Conservation (phyloP, 2,888 invertebrate species). For the Alcis repandata region DNA sequence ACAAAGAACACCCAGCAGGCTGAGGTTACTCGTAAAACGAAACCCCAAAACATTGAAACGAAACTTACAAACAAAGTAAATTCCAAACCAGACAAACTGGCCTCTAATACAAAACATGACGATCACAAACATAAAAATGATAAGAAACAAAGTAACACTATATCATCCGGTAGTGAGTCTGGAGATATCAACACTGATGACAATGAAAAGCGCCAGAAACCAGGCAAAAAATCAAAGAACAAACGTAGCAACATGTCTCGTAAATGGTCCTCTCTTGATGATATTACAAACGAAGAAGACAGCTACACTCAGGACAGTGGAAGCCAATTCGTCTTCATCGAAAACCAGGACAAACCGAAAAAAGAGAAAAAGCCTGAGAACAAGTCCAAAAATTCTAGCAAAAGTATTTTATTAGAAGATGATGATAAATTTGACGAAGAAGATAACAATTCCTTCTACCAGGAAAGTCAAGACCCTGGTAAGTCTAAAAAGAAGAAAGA, state of each 20-base stretch:
- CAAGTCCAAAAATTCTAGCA: slow-evolving; percentile 66
- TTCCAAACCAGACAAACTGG: slow-evolving; percentile 74
- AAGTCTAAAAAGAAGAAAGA: slow-evolving; percentile 83
- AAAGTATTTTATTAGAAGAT: slow-evolving; percentile 62
- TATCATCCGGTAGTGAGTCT: slow-evolving; percentile 83
- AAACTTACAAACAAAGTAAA: slow-evolving; percentile 71
- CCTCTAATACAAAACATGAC: slow-evolving; percentile 64
- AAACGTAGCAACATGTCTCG: slow-evolving; percentile 78
- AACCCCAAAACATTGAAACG: slow-evolving; percentile 75
- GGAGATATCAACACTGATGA: slow-evolving; percentile 80
- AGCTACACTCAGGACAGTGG: slow-evolving; percentile 67
- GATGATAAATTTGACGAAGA: slow-evolving; percentile 71
- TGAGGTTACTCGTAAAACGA: slow-evolving; percentile 81
- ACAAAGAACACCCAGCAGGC: slow-evolving; percentile 80
- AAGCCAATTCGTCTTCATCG: slow-evolving; percentile 82
- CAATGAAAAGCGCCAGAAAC: slow-evolving; percentile 73
- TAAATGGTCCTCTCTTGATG: slow-evolving; percentile 88
- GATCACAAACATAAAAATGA: slow-evolving; percentile 75
- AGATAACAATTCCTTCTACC: slow-evolving; percentile 68
- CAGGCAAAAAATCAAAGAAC: slow-evolving; percentile 76
- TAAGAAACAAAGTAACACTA: slow-evolving; percentile 69
- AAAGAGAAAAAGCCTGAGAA: slow-evolving; percentile 73
- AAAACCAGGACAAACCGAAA: slow-evolving; percentile 78
- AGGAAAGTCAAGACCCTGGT: slow-evolving; percentile 71
- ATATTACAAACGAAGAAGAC: slow-evolving; percentile 78